These are phyloP conservation scores for Lottia gigantea DNA, from an alignment of 2,888 invertebrate species.

Conservation along the genomic window DNA sequence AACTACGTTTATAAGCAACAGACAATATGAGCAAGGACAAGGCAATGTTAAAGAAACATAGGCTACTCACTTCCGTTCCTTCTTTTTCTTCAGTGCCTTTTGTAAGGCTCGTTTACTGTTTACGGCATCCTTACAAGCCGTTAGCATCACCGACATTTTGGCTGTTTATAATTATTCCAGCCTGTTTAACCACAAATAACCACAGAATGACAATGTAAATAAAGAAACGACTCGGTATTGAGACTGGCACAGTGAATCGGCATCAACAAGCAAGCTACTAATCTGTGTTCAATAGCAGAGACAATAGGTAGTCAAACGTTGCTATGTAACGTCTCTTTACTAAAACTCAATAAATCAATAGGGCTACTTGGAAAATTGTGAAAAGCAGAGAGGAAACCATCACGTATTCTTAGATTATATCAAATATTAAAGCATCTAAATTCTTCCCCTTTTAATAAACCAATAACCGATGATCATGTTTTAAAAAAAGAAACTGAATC, in stretches of 20 bases:
- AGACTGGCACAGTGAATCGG: neutral
- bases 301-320: conserved; percentile 1
- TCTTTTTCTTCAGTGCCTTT: neutral
- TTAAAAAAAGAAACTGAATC: too few relatives aligned
- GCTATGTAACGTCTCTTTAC: neutral
- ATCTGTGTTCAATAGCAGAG: neutral
- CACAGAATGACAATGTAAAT: too few relatives aligned
- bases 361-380: neutral
- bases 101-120: conserved; percentile 1
- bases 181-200: too few relatives aligned
- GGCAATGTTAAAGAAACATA: too few relatives aligned
- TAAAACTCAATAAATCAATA: neutral
- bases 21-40: too few relatives aligned
- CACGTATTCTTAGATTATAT: neutral
- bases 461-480: too few relatives aligned
- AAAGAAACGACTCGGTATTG: too few relatives aligned
- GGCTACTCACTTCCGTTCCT: neutral
- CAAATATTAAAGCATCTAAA: neutral
- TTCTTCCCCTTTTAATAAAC: too few relatives aligned
- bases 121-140: neutral
- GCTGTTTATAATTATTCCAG: neutral
- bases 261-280: conserved; percentile 1
- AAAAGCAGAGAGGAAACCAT: too few relatives aligned
- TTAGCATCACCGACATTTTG: conserved; percentile 8
- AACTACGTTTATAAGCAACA: too few relatives aligned